These are phyloP conservation scores for Polyploca ridens DNA, from an alignment of 2,888 invertebrate species.

Conservation along the genomic window DNA sequence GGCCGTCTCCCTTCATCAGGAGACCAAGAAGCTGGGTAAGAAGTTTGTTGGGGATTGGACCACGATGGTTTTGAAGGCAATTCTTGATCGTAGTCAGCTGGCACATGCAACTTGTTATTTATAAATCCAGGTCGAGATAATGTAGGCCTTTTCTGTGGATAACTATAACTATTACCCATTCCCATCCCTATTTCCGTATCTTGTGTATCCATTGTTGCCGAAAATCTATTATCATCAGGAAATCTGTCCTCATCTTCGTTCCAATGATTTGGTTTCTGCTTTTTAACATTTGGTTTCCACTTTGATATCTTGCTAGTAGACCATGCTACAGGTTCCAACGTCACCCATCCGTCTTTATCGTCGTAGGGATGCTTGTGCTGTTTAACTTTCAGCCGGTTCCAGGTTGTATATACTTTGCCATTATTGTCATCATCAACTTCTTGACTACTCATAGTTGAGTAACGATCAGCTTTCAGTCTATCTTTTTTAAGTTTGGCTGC, in stretches of 20 bases:
- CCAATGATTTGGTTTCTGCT: slow-evolving; percentile 79
- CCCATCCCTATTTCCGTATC: slow-evolving; percentile 47
- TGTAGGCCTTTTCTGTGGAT: slow-evolving; percentile 66
- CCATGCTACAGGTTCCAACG: slow-evolving; percentile 91
- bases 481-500: slow-evolving; percentile 79
- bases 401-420: slow-evolving; percentile 70
- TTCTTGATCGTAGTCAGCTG: slow-evolving; percentile 67
- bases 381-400: slow-evolving; percentile 82
- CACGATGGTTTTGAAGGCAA: slow-evolving; percentile 73
- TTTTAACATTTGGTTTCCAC: slow-evolving; percentile 88
- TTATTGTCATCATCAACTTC: slow-evolving; percentile 49
- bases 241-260: slow-evolving; percentile 68
- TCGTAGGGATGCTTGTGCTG: slow-evolving; percentile 86
- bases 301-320: slow-evolving; percentile 92
- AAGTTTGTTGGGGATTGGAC: slow-evolving; percentile 61
- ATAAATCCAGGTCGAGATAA: slow-evolving; percentile 67
- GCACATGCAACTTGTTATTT: slow-evolving; percentile 68
- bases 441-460: slow-evolving; percentile 42
- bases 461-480: slow-evolving; percentile 60
- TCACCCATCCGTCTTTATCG: slow-evolving; percentile 91
- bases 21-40: slow-evolving; percentile 67
- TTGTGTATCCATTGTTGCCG: slow-evolving; percentile 40
- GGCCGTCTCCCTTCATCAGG: slow-evolving; percentile 74
- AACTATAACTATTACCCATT: slow-evolving; percentile 55
- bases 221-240: slow-evolving; percentile 38